Conservation (phyloP, 2,797 vertebrate genomes). For the Neosalanx taihuensis region DNA sequence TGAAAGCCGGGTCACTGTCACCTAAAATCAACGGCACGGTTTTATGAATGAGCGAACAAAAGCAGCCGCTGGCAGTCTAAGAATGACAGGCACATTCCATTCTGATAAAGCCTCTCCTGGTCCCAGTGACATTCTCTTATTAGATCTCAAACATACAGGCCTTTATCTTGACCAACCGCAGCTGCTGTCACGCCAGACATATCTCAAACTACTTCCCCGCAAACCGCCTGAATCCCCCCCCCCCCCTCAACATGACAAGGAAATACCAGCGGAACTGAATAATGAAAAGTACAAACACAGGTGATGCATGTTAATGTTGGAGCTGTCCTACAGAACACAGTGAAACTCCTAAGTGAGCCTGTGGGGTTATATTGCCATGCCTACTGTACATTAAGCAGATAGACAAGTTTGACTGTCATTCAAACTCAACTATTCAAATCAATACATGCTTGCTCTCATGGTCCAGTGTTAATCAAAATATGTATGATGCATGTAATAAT, state of each 20-base stretch:
- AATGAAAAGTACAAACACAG: neutral
- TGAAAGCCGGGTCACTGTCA: too few species aligned
- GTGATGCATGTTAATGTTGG: neutral
- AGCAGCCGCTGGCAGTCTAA: constrained; percentile 37
- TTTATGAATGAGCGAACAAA: constrained; percentile 65
- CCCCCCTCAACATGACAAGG: neutral
- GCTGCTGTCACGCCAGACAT: neutral
- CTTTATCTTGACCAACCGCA: neutral
- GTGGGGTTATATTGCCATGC: neutral
- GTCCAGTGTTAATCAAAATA: neutral
- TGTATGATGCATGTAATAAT: neutral
- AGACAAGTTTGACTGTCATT: neutral
- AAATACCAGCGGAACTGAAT: neutral
- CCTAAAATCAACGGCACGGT: constrained; percentile 69
- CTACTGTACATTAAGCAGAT: neutral
- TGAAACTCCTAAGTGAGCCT: neutral
- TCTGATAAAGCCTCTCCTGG: constrained; percentile 26
- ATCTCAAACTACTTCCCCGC: neutral
- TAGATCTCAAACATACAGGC: neutral
- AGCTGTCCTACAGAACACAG: neutral
- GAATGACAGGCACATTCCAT: constrained; percentile 38
- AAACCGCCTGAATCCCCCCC: neutral
- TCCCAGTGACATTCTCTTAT: neutral
- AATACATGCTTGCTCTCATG: neutral
- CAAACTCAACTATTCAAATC: neutral